A percentile compares a stretch with the other conserved stretches of the same genome.
These are phyloP conservation scores for Phlogophora meticulosa DNA, from an alignment of 2,888 invertebrate genomes.

Conservation along the genomic window DNA sequence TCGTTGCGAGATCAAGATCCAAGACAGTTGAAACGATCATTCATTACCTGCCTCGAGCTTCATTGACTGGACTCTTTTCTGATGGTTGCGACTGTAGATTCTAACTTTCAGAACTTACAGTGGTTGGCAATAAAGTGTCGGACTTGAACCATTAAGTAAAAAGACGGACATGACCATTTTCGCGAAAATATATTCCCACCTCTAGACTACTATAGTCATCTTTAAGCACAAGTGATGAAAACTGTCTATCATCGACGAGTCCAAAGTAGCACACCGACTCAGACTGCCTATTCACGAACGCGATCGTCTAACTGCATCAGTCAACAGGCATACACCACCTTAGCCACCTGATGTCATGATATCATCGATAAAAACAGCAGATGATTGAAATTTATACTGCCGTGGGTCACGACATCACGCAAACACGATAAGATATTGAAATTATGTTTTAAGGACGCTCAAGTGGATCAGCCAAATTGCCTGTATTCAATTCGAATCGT, in stretches of 20 bases:
- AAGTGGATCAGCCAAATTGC: slow-evolving; percentile 36
- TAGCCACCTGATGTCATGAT: slow-evolving; percentile 62
- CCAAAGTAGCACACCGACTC: slow-evolving; percentile 22
- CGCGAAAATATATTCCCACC: too few species aligned
- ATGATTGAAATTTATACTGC: slow-evolving; percentile 59
- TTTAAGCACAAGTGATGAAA: neutral
- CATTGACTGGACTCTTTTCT: too few species aligned
- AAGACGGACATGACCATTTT: too few species aligned
- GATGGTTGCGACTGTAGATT: too few species aligned
- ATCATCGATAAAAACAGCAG: slow-evolving; percentile 68
- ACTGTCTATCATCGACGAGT: neutral
- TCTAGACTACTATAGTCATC: neutral
- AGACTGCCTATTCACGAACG: slow-evolving; percentile 22
- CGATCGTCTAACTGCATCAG: slow-evolving; percentile 37
- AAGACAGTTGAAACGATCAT: too few species aligned
- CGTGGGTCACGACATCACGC: slow-evolving; percentile 66
- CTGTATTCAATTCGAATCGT: slow-evolving; percentile 2
- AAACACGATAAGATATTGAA: slow-evolving; percentile 69
- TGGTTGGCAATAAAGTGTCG: too few species aligned
- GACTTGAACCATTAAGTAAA: too few species aligned
- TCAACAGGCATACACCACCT: slow-evolving; percentile 41
- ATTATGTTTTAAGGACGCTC: slow-evolving; percentile 57
- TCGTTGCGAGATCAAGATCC: too few species aligned
- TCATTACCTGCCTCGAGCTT: too few species aligned
- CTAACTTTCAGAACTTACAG: too few species aligned